Evolutionary conservation across 2,888 invertebrate genomes (phyloP).

Genomic region (Microplitis deprimator): DNA sequence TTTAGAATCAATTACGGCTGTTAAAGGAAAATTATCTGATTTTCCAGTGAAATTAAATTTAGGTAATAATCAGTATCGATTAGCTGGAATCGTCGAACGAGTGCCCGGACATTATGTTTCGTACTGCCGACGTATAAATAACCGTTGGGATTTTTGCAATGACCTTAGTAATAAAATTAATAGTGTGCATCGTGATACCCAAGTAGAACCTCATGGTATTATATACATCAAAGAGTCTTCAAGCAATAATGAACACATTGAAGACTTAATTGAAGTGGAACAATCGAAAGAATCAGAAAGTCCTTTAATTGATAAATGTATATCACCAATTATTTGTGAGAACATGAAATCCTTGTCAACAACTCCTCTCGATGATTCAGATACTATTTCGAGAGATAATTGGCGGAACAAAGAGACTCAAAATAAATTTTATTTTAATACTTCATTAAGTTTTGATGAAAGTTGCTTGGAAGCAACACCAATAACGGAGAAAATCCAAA

Average conservation of each 20-base stretch:
- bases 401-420: constrained; percentile 32
- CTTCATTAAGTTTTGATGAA: neutral
- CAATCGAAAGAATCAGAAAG: neutral
- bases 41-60: constrained; percentile 24
- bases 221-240: constrained; percentile 29
- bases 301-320: neutral
- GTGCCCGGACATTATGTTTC: constrained; percentile 32
- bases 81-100: constrained; percentile 32
- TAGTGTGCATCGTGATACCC: constrained; percentile 12
- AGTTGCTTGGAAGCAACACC: neutral
- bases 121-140: constrained; percentile 33
- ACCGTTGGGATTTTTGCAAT: constrained; percentile 32
- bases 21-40: constrained; percentile 29
- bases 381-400: constrained; percentile 32
- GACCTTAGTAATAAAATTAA: constrained; percentile 20
- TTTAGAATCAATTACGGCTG: constrained; percentile 1
- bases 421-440: constrained; percentile 1
- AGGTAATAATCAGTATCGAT: constrained; percentile 26
- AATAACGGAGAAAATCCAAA: neutral
- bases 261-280: neutral
- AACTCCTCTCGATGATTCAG: constrained; percentile 33
- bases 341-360: neutral
- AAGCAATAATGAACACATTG: neutral
- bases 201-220: constrained; percentile 34
- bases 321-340: neutral